These are phyloP conservation scores for Lycocerus yunnanus DNA, from an alignment of 2,888 invertebrate species.

Conservation along the genomic window DNA sequence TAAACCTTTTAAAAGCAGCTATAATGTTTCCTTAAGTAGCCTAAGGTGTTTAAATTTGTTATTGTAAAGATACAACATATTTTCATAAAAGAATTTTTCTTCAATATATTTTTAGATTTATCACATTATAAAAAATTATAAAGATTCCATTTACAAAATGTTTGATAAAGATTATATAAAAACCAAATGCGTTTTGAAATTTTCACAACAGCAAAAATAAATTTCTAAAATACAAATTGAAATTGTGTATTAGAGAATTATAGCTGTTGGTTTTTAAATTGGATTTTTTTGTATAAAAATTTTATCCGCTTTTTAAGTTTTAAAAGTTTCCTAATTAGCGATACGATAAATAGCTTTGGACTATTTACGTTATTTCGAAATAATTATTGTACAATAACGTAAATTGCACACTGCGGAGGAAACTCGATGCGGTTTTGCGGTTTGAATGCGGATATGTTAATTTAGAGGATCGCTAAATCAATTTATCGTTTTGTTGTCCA, in stretches of 20 bases:
- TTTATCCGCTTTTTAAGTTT: not conserved
- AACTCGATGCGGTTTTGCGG: constrained; percentile 22
- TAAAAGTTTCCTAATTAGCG: not conserved
- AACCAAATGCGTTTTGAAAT: not conserved
- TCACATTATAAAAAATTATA: not conserved
- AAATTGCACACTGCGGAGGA: constrained; percentile 16
- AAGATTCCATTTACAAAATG: not conserved
- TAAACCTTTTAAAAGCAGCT: not conserved
- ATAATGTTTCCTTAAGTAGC: not conserved
- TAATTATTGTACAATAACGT: not conserved
- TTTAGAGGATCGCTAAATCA: constrained; percentile 3
- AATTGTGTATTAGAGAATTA: not conserved
- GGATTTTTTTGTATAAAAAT: not conserved
- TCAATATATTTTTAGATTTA: not conserved
- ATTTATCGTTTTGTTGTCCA: constrained; percentile 7
- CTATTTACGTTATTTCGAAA: not conserved
- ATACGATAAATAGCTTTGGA: not conserved
- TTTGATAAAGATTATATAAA: not conserved
- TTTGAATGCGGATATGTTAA: constrained; percentile 22
- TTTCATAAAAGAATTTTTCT: not conserved
- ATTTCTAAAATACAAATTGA: not conserved
- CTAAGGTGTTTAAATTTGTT: not conserved
- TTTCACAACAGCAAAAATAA: not conserved
- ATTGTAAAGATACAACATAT: not conserved
- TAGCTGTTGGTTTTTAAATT: not conserved